Base-by-base conservation (phyloP, 2,797 vertebrate species). In the Peromyscus attwateri region DNA sequence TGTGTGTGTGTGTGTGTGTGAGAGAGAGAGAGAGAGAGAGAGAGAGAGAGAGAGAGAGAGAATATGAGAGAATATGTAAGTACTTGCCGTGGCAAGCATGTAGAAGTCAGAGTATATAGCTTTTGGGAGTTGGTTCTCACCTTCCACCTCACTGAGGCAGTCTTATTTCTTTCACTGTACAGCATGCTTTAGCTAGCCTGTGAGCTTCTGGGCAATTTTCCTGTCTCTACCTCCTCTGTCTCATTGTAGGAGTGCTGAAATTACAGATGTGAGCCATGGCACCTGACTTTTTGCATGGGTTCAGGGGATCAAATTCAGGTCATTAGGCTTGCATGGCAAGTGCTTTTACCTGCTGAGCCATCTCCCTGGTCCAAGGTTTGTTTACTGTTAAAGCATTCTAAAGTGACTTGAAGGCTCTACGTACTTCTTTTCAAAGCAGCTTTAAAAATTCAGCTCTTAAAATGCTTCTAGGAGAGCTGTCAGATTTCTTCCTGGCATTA, bases 301-400 rank as follows among this genome's bases (percentile, higher is more conserved):
- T 73, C 68, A 55, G n/a, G 25, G 52, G 68, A 29, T 87, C 85
- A 57, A 87, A 73, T 25, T 87, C n/a, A 73, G 68, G 68, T 73
- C 68, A 73, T 87, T 87, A 73, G 85, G 68, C 68, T 87, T 87
- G 85, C 25, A 9, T 40, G 40, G 55, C 57, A 46, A 89, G 55
- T 89, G 66, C 55, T 89, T 76, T 89, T 77, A 64, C 71, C 55
- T 76, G 57, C 55, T 77, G 87, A 62, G 27, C 19, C 14, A n/a
- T 14, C 87, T 77, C 55, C 29, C 6, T 49, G 29, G 75, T 85
- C 43, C 88, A 96, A 82, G 68, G 46, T 89, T 94, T 95, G 34
- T 96, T 96, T 96, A 92, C 46, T 81, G 17, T 95, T 93, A 80
- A 92, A 95, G 87, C 57, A 89, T 91, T 96, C 8, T 90, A 52